phyloP scores from a whole-genome alignment of 2,888 invertebrate species.

The Tiliacea aurago region DNA sequence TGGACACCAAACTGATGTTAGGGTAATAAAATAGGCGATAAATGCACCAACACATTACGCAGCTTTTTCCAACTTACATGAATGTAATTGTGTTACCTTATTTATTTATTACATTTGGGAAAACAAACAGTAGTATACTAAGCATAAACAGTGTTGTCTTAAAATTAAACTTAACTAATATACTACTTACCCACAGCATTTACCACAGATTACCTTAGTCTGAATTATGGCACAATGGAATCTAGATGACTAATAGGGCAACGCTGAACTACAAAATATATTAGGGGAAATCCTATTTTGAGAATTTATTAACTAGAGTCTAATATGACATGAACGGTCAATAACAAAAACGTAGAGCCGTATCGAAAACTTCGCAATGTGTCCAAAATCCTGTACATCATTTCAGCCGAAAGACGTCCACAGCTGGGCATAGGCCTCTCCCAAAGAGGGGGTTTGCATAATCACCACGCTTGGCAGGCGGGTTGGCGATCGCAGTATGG shows the following conservation, averaged over 20 bases:
- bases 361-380: not conserved
- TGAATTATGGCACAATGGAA: constrained; percentile 12
- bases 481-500: too few relatives aligned
- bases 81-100: constrained; percentile 51
- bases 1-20: constrained; percentile 29
- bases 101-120: too few relatives aligned
- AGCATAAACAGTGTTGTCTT: too few relatives aligned
- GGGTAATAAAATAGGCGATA: constrained; percentile 49
- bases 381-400: not conserved
- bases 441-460: too few relatives aligned
- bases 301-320: not conserved
- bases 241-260: constrained; percentile 17
- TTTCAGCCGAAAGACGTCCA: too few relatives aligned
- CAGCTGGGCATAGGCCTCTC: too few relatives aligned
- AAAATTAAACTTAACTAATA: too few relatives aligned
- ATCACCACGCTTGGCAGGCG: too few relatives aligned
- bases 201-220: too few relatives aligned
- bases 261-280: constrained; percentile 19
- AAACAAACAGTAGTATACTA: too few relatives aligned
- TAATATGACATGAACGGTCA: too few relatives aligned
- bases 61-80: constrained; percentile 43
- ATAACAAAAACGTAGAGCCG: not conserved
- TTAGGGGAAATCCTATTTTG: constrained; percentile 1
- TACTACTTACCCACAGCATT: too few relatives aligned
- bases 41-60: constrained; percentile 27